phyloP scores from a whole-genome alignment of 2,888 invertebrate species.

The Fragum fragum region DNA sequence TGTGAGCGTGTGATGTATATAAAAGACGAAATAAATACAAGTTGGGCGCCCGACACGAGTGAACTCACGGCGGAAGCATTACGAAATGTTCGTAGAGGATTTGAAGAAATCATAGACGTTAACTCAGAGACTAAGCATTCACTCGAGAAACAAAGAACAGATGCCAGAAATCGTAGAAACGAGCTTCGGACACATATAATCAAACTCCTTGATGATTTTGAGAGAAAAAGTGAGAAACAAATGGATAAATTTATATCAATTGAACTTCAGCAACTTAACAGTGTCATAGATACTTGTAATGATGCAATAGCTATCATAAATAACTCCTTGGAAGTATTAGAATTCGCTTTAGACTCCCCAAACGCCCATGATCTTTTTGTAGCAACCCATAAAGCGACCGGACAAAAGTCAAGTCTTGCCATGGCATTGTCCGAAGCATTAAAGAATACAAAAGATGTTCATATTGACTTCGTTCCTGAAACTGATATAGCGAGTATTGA shows the following conservation, averaged over 20 bases:
- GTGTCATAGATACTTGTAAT: conserved; percentile 52
- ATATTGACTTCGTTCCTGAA: conserved; percentile 49
- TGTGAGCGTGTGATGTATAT: conserved; percentile 65
- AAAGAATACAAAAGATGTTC: conserved; percentile 48
- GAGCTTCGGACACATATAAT: conserved; percentile 31
- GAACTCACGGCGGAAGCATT: conserved; percentile 46
- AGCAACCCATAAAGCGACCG: conserved; percentile 54
- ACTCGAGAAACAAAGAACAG: conserved; percentile 44
- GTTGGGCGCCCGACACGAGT: conserved; percentile 39
- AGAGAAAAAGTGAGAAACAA: conserved; percentile 44
- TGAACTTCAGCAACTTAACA: conserved; percentile 34
- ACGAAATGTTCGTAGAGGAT: conserved; percentile 43
- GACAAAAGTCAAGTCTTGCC: conserved; percentile 56
- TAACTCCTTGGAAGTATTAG: conserved; percentile 41
- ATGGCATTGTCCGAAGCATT: conserved; percentile 53
- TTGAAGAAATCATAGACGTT: conserved; percentile 55
- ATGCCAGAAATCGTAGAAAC: conserved; percentile 44
- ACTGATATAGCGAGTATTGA: conserved; percentile 44
- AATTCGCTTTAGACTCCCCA: conserved; percentile 31
- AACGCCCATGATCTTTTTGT: conserved; percentile 47
- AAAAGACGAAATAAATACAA: conserved; percentile 54
- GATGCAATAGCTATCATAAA: conserved; percentile 46
- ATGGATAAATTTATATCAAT: conserved; percentile 53
- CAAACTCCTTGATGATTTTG: conserved; percentile 58
- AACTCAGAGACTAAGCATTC: conserved; percentile 36